A percentile compares a stretch with the other conserved stretches of the same genome.
Evolutionary conservation across 1,140 invertebrate species (phyloP).

Genomic region (Palaemon carinicauda): DNA sequence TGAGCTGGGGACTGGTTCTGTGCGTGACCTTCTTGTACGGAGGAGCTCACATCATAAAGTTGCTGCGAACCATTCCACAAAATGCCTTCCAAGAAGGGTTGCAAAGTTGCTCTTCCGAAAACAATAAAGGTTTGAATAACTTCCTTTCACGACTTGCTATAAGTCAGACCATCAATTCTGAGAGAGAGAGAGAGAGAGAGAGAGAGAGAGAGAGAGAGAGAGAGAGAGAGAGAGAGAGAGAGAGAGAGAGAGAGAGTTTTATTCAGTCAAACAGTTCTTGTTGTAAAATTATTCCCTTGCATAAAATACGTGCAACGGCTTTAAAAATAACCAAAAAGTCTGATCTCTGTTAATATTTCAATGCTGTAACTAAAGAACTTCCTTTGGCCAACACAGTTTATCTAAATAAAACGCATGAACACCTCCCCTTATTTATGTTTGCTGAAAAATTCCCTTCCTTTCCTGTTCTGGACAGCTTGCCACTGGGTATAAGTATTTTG

Average conservation of each 20-base stretch:
- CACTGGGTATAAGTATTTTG: too few species aligned
- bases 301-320: too few species aligned
- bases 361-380: too few species aligned
- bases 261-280: not conserved
- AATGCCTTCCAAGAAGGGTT: slow-evolving; percentile 59
- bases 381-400: too few species aligned
- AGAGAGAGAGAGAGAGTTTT: not conserved
- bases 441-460: too few species aligned
- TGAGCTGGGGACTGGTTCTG: slow-evolving; percentile 70
- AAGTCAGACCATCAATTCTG: not conserved
- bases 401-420: too few species aligned
- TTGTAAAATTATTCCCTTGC: too few species aligned
- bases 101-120: not conserved
- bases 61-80: slow-evolving; percentile 67
- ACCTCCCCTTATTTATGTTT: too few species aligned
- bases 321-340: too few species aligned
- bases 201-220: not conserved
- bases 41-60: slow-evolving; percentile 67
- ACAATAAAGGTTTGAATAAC: slow-evolving; percentile 43
- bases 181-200: not conserved
- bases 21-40: slow-evolving; percentile 70
- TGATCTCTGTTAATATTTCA: too few species aligned
- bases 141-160: too few species aligned
- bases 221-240: not conserved
- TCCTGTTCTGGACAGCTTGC: too few species aligned